Conservation (phyloP, 2,888 invertebrate genomes). For the Lepidochrysops patricia region DNA sequence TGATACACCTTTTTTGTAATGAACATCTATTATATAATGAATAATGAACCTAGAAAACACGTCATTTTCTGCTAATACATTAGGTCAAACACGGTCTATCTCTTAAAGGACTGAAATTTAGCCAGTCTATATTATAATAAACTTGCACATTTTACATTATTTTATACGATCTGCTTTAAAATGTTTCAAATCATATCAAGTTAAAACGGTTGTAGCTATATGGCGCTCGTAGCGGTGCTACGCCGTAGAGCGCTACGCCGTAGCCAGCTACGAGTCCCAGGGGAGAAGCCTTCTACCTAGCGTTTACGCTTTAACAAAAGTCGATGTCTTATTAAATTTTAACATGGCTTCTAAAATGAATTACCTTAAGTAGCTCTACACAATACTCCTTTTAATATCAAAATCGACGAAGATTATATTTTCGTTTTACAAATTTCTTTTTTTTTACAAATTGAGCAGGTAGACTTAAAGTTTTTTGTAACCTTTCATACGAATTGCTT, state of each 20-base stretch:
- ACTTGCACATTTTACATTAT: not conserved
- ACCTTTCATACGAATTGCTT: no score
- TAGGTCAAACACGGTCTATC: no score
- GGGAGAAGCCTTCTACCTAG: constrained; percentile 52
- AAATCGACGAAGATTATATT: not conserved
- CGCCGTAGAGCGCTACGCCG: constrained; percentile 53
- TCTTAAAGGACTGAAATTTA: no score
- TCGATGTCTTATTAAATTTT: constrained; percentile 49
- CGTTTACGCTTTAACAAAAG: constrained; percentile 47
- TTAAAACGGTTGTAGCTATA: constrained; percentile 39
- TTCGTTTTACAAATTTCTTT: no score
- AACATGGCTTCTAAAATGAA: constrained; percentile 39
- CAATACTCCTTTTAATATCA: not conserved
- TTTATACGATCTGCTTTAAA: constrained; percentile 15
- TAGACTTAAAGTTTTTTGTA: no score
- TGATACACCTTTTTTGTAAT: no score
- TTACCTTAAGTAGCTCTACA: constrained; percentile 26
- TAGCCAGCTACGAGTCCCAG: constrained; percentile 61
- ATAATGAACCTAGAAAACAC: no score
- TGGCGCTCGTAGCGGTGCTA: constrained; percentile 30
- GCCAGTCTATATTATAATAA: no score
- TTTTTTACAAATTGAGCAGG: no score
- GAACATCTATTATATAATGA: no score
- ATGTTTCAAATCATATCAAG: constrained; percentile 18
- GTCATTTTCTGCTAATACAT: no score